A percentile compares a stretch with the other conserved stretches of the same genome.
phyloP scores from a whole-genome alignment of 2,113 vertebrate species.

The Paradisaea rubra region DNA sequence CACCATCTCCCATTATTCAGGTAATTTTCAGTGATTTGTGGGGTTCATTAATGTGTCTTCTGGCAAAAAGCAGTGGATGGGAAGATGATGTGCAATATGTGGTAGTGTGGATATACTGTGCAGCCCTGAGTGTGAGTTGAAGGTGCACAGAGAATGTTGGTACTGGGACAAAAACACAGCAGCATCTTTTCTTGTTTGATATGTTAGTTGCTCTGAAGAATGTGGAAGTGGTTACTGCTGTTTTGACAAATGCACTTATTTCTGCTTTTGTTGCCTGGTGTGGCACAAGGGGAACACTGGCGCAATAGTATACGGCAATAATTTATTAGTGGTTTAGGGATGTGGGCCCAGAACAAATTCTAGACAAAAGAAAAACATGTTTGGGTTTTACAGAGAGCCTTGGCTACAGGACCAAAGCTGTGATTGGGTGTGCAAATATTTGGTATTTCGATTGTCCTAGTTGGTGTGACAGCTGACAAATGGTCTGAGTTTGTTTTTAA shows the following conservation, averaged over 20 bases:
- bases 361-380: conserved; percentile 69
- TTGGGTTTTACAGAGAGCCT: conserved; percentile 53
- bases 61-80: background rate
- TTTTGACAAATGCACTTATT: conserved; percentile 52
- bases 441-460: conserved; percentile 34
- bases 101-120: background rate
- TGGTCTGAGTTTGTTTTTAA: conserved; percentile 53
- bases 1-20: background rate
- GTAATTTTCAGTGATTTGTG: background rate
- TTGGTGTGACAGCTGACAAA: conserved; percentile 57
- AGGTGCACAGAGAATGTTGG: background rate
- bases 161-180: background rate
- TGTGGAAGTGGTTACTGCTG: background rate
- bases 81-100: background rate
- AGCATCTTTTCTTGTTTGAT: background rate
- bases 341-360: conserved; percentile 63
- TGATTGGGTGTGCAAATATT: conserved; percentile 55
- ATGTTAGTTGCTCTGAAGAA: background rate
- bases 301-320: background rate
- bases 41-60: background rate
- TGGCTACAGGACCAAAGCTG: conserved; percentile 58
- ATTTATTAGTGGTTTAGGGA: conserved; percentile 57
- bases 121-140: background rate
- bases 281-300: conserved; percentile 43
- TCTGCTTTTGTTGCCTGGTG: conserved; percentile 35